A percentile compares a stretch with the other conserved stretches of the same genome.
Conservation (phyloP, 2,888 invertebrate genomes). For the Xylophagus ater region DNA sequence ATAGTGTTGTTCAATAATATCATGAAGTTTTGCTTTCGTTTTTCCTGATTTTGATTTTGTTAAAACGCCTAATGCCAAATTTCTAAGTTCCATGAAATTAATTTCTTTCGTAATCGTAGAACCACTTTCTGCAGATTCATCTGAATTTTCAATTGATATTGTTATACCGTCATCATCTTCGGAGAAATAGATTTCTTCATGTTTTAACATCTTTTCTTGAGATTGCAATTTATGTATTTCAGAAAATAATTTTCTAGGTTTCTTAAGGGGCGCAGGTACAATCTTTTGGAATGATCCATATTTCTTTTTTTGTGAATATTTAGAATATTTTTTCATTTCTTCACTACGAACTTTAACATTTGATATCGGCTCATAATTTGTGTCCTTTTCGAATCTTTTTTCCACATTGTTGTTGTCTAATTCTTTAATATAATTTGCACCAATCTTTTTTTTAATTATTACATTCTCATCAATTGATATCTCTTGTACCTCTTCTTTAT, state of each 20-base stretch:
- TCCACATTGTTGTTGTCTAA: background rate
- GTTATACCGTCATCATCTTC: slow-evolving; percentile 9
- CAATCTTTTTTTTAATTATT: background rate
- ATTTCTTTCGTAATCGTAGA: slow-evolving; percentile 28
- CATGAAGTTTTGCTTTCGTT: slow-evolving; percentile 32
- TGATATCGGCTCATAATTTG: no score
- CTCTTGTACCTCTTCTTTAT: slow-evolving; percentile 6
- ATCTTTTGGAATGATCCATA: no score
- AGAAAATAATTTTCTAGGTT: no score
- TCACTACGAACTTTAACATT: no score
- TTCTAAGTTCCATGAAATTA: slow-evolving; percentile 32
- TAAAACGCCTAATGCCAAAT: slow-evolving; percentile 30
- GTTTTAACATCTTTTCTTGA: no score
- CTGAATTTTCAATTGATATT: slow-evolving; percentile 10
- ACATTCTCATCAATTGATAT: background rate
- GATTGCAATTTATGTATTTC: no score
- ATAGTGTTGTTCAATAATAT: slow-evolving; percentile 32
- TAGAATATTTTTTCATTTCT: no score
- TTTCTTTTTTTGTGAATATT: no score
- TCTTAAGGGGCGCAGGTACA: no score
- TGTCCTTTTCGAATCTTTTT: slow-evolving; percentile 6
- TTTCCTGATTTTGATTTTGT: slow-evolving; percentile 22
- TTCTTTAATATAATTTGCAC: background rate
- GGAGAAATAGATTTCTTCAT: slow-evolving; percentile 1
- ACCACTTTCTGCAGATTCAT: no score